phyloP scores from a whole-genome alignment of 2,113 vertebrate genomes.

The Galemys pyrenaicus region DNA sequence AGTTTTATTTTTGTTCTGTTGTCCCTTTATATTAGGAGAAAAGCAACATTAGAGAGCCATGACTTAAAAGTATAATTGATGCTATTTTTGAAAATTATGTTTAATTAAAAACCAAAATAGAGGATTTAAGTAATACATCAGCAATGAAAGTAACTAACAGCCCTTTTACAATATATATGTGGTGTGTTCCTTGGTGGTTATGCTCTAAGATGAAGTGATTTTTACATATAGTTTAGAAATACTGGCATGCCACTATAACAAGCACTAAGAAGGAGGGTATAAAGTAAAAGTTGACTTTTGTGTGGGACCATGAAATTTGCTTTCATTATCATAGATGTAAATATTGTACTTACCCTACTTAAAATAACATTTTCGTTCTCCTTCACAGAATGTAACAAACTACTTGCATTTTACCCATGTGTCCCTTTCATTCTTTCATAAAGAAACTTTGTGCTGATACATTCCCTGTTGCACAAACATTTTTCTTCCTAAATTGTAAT shows the following conservation, averaged over 20 bases:
- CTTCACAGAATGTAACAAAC: neutral
- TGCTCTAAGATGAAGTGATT: neutral
- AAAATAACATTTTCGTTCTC: neutral
- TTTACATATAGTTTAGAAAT: neutral
- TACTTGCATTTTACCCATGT: neutral
- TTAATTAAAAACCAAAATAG: neutral
- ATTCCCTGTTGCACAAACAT: neutral
- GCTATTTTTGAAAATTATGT: slow-evolving; percentile 28
- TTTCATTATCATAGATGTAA: neutral
- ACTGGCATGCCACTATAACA: neutral
- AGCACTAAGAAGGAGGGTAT: neutral
- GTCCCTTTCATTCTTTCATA: neutral
- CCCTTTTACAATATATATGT: neutral
- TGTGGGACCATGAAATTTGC: neutral
- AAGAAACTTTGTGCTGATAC: neutral
- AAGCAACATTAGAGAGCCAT: neutral
- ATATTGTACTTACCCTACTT: slow-evolving; percentile 22
- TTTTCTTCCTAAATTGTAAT: neutral
- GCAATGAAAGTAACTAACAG: neutral
- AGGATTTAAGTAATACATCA: neutral
- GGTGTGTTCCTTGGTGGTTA: neutral
- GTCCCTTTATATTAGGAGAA: slow-evolving; percentile 1
- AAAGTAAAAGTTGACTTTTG: neutral
- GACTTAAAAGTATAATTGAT: slow-evolving; percentile 3
- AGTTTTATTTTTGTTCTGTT: neutral